A percentile compares a stretch with the other conserved stretches of the same genome.
phyloP scores from a whole-genome alignment of 2,113 vertebrate genomes.

The Myxocyprinus asiaticus region DNA sequence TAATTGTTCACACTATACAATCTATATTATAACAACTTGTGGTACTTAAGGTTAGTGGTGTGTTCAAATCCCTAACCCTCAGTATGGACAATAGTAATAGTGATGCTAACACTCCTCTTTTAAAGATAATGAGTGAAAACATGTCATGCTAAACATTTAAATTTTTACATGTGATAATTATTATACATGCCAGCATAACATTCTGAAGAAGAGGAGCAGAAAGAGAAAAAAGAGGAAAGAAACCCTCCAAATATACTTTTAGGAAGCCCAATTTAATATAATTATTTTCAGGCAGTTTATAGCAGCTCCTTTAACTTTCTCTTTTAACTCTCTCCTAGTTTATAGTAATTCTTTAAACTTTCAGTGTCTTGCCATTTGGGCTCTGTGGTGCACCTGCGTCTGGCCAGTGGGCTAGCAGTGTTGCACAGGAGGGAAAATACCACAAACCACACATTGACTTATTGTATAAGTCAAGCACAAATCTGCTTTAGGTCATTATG shows the following conservation, averaged over 20 bases:
- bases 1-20: no score
- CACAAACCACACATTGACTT: no score
- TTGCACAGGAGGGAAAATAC: not conserved
- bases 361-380: not conserved
- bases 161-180: no score
- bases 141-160: no score
- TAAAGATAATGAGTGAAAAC: no score
- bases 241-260: no score
- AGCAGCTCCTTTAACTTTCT: not conserved
- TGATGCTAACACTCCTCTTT: no score
- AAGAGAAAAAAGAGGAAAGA: no score
- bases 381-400: conserved; percentile 18
- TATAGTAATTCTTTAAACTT: not conserved
- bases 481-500: not conserved
- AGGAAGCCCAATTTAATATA: not conserved
- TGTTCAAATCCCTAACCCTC: no score
- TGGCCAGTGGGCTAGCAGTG: not conserved
- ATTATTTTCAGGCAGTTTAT: not conserved
- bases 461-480: not conserved
- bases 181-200: not conserved
- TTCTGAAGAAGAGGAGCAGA: not conserved
- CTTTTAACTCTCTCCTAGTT: not conserved
- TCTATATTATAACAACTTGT: no score
- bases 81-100: no score
- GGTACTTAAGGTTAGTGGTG: no score